phyloP scores from a whole-genome alignment of 2,888 invertebrate species.

The Tachystola acroxantha region DNA sequence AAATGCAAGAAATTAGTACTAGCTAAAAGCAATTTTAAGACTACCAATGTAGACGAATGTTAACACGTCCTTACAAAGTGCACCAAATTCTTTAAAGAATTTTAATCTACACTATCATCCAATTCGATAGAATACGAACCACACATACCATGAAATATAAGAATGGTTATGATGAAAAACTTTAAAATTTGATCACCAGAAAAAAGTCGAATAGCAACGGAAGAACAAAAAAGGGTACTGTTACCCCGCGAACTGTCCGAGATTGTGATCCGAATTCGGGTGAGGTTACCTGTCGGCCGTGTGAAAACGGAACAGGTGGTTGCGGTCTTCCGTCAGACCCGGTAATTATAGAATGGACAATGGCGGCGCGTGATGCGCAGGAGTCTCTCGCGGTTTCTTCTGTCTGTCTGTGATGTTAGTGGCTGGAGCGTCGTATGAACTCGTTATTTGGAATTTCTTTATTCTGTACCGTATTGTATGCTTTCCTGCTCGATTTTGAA shows the following conservation, averaged over 20 bases:
- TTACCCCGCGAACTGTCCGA: slow-evolving; percentile 46
- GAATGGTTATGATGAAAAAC: background rate
- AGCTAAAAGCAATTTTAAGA: too few species aligned
- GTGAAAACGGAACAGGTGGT: slow-evolving; percentile 74
- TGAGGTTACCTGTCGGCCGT: slow-evolving; percentile 65
- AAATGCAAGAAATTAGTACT: too few species aligned
- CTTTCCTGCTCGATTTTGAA: too few species aligned
- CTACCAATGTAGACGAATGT: too few species aligned
- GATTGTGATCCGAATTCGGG: slow-evolving; percentile 36
- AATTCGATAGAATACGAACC: too few species aligned
- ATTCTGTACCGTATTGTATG: too few species aligned
- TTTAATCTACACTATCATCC: too few species aligned
- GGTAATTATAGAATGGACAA: slow-evolving; percentile 66
- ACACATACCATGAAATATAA: too few species aligned
- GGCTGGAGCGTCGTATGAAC: too few species aligned
- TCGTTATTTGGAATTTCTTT: too few species aligned
- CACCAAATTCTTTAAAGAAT: too few species aligned
- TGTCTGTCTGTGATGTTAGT: slow-evolving; percentile 10
- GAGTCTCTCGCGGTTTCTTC: slow-evolving; percentile 44
- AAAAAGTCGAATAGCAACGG: slow-evolving; percentile 29
- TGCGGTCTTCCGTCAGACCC: slow-evolving; percentile 42
- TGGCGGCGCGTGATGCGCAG: slow-evolving; percentile 55
- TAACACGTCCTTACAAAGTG: too few species aligned
- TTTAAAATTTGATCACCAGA: background rate
- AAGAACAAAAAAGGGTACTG: slow-evolving; percentile 60